These are phyloP conservation scores for Amphiprion percula DNA, from an alignment of 2,113 vertebrate genomes.

Conservation along the genomic window DNA sequence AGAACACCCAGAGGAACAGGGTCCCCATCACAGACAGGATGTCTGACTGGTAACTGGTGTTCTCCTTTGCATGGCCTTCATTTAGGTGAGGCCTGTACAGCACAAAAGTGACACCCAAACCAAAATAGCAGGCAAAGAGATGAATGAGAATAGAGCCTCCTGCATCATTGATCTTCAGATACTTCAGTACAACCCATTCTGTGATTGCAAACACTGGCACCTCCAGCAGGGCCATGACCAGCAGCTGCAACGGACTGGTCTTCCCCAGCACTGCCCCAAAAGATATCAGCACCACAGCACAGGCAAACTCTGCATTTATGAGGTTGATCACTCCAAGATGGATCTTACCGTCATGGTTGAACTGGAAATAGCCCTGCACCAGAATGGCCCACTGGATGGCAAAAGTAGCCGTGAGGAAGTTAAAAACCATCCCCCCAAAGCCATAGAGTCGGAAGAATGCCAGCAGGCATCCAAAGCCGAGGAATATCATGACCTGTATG, in stretches of 20 bases:
- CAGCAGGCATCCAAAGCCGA: conserved; percentile 89
- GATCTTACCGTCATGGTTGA: conserved; percentile 80
- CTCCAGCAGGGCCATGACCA: conserved; percentile 87
- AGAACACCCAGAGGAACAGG: conserved; percentile 91
- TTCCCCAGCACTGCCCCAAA: conserved; percentile 88
- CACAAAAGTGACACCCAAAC: conserved; percentile 85
- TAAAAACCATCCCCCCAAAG: conserved; percentile 86
- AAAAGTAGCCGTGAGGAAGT: conserved; percentile 88
- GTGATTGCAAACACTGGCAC: conserved; percentile 83
- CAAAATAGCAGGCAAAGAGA: conserved; percentile 90
- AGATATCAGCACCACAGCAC: conserved; percentile 88
- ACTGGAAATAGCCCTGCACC: conserved; percentile 87
- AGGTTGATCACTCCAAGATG: conserved; percentile 86
- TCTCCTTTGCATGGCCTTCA: conserved; percentile 80
- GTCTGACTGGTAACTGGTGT: conserved; percentile 83
- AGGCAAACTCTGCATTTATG: conserved; percentile 87
- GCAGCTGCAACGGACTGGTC: conserved; percentile 87
- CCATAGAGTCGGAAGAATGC: conserved; percentile 86
- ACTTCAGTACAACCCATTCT: conserved; percentile 83
- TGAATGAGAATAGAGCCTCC: conserved; percentile 90
- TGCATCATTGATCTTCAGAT: conserved; percentile 85
- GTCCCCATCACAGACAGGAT: conserved; percentile 85
- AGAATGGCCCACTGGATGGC: conserved; percentile 88
- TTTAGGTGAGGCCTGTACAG: conserved; percentile 78
- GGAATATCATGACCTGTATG: conserved; percentile 89